These are phyloP conservation scores for Podabrus alpinus DNA, from an alignment of 2,888 invertebrate species.

Conservation along the genomic window DNA sequence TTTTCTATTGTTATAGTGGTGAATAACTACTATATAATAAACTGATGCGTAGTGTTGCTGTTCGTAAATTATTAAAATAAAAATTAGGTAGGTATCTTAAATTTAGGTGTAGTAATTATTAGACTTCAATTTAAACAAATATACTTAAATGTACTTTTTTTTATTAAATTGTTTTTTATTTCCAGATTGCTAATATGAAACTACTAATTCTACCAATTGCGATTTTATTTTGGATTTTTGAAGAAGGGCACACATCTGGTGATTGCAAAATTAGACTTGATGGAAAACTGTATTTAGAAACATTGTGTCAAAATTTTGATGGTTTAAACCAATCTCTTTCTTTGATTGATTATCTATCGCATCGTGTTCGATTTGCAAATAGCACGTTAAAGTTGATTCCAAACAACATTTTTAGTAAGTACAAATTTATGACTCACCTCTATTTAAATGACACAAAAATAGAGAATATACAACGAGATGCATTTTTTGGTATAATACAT, in stretches of 20 bases:
- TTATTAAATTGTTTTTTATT: not conserved
- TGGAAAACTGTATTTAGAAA: not conserved
- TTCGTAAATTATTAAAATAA: not conserved
- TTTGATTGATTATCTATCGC: not conserved
- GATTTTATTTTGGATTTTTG: not conserved
- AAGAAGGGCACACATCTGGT: not conserved
- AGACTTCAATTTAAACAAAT: too few species aligned
- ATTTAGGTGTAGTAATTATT: too few species aligned
- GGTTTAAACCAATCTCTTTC: not conserved
- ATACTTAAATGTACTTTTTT: not conserved
- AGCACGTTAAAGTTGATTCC: not conserved
- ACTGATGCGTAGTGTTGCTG: not conserved
- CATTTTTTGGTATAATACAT: not conserved
- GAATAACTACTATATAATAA: too few species aligned
- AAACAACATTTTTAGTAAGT: not conserved
- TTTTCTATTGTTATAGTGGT: not conserved
- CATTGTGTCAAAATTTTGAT: not conserved
- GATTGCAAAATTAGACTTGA: not conserved
- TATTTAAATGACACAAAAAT: slow-evolving; percentile 7
- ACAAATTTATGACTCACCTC: not conserved
- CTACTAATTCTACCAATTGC: not conserved
- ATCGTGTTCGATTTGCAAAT: not conserved
- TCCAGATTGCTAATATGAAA: not conserved
- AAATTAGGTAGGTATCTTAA: not conserved
- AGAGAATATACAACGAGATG: not conserved